Evolutionary conservation across 2,888 invertebrate genomes (phyloP).

Genomic region (Cybosia mesomella): DNA sequence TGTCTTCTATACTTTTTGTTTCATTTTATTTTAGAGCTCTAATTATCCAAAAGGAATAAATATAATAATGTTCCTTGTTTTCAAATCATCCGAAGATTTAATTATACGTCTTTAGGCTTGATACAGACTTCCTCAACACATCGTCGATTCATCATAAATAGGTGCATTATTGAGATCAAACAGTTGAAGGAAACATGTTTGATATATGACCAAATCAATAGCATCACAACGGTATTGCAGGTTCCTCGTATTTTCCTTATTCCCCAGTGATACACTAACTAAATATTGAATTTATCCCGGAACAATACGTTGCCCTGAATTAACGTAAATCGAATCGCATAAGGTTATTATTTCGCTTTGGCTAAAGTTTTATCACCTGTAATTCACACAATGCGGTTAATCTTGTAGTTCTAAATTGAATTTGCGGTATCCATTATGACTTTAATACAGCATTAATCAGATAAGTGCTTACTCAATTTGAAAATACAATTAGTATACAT

Average conservation of each 20-base stretch:
- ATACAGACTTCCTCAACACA: neutral
- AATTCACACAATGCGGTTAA: neutral
- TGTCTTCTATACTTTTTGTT: no score
- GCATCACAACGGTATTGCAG: neutral
- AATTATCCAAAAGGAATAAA: no score
- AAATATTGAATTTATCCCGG: constrained; percentile 1
- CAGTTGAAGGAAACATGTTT: neutral
- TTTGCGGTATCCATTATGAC: neutral
- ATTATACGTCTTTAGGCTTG: no score
- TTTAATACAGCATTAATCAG: neutral
- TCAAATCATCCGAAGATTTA: no score
- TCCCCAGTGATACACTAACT: neutral
- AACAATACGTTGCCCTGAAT: constrained; percentile 1
- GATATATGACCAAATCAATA: neutral
- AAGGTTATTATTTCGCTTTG: neutral
- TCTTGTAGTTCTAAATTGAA: neutral
- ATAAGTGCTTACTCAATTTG: constrained; percentile 23
- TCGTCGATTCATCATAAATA: neutral
- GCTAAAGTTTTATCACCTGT: neutral
- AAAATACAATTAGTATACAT: constrained; percentile 26
- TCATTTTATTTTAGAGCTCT: no score
- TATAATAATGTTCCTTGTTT: no score
- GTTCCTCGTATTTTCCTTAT: neutral
- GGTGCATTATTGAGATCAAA: no score
- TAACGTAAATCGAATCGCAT: neutral